These are phyloP conservation scores for Plecturocebus donacophilus DNA, from an alignment of 2,113 vertebrate species.

Conservation along the genomic window DNA sequence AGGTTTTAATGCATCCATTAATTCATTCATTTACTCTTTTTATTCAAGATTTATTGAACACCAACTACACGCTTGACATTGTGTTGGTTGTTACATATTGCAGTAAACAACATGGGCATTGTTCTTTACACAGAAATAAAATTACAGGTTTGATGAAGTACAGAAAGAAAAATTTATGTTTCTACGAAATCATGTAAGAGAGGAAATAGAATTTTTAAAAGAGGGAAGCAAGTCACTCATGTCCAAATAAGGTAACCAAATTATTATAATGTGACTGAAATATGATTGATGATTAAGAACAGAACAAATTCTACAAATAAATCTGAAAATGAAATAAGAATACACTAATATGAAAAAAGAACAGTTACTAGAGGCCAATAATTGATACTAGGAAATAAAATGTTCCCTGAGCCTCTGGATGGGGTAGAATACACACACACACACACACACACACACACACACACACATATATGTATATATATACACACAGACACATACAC, in stretches of 20 bases:
- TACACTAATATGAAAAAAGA: background rate
- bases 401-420: background rate
- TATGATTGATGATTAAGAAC: background rate
- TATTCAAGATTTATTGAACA: background rate
- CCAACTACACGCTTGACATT: background rate
- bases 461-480: accelerated
- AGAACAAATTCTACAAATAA: background rate
- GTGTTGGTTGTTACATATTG: background rate
- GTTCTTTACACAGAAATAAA: background rate
- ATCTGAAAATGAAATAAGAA: background rate
- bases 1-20: background rate
- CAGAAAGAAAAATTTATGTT: background rate
- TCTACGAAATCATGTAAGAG: background rate
- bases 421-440: background rate
- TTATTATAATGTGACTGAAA: background rate
- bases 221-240: background rate
- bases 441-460: background rate
- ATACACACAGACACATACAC: background rate
- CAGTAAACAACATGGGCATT: background rate
- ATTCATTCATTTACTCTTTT: background rate
- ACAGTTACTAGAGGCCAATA: background rate
- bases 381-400: background rate
- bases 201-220: background rate
- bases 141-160: background rate
- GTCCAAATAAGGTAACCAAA: background rate